phyloP scores from a whole-genome alignment of 2,113 vertebrate genomes.

The Procavia capensis region DNA sequence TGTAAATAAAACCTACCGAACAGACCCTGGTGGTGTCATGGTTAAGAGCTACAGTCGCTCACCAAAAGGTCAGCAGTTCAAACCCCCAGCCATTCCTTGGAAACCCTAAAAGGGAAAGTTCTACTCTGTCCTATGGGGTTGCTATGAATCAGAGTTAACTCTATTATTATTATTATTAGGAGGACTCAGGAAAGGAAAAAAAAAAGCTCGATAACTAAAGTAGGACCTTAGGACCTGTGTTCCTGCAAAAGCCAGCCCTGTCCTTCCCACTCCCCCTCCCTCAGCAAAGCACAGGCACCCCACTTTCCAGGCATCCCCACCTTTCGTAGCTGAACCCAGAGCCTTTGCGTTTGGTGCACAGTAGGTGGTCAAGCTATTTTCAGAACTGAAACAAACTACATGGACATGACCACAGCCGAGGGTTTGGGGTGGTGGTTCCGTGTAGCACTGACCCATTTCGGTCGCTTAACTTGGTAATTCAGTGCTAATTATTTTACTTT shows the following conservation, averaged over 20 bases:
- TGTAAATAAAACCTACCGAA: not conserved
- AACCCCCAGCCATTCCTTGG: too few species aligned
- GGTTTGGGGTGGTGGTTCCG: not conserved
- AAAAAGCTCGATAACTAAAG: not conserved
- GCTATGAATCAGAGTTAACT: too few species aligned
- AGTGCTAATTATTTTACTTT: slow-evolving; percentile 23
- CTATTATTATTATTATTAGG: not conserved
- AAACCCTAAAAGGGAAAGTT: too few species aligned
- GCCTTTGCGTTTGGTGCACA: not conserved
- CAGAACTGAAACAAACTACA: not conserved
- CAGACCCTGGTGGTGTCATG: too few species aligned
- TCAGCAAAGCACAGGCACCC: not conserved
- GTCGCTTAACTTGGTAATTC: not conserved
- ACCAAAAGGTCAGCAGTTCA: too few species aligned
- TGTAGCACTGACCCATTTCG: not conserved
- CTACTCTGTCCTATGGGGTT: too few species aligned
- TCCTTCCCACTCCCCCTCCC: not conserved
- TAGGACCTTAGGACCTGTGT: too few species aligned
- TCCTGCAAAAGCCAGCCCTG: not conserved
- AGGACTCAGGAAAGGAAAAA: not conserved
- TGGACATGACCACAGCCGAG: not conserved
- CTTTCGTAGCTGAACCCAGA: not conserved
- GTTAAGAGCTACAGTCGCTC: too few species aligned
- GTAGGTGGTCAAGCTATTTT: not conserved
- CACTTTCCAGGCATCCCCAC: not conserved